These are phyloP conservation scores for Hydrophis major DNA, from an alignment of 2,797 vertebrate species.

Conservation along the genomic window DNA sequence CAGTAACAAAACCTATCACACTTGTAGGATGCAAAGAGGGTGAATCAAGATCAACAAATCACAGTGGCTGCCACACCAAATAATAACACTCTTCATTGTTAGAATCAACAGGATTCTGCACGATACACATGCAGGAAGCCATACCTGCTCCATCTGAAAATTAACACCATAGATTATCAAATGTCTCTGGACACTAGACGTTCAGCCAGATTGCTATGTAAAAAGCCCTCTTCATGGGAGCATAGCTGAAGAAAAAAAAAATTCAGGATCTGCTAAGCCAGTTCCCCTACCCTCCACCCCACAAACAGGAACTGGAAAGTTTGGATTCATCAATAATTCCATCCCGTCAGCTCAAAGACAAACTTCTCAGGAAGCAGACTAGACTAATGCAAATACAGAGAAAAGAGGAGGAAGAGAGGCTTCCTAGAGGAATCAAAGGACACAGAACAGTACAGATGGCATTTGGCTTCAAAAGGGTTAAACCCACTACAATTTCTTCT, in stretches of 20 bases:
- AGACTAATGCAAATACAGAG: background rate
- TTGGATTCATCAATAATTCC: background rate
- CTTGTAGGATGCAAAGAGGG: background rate
- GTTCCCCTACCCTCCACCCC: no score
- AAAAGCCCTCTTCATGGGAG: background rate
- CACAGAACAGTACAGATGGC: background rate
- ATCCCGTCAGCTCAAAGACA: background rate
- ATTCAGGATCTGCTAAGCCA: background rate
- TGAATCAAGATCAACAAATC: background rate
- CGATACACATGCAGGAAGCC: background rate
- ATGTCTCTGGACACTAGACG: background rate
- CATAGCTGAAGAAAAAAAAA: background rate
- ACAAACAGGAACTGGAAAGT: background rate
- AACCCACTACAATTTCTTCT: background rate
- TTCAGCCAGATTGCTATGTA: background rate
- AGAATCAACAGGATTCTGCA: background rate
- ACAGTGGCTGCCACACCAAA: background rate
- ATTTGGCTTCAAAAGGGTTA: background rate
- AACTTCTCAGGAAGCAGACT: background rate
- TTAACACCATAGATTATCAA: background rate
- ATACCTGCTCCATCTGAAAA: background rate
- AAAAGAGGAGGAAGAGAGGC: background rate
- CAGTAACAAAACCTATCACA: background rate
- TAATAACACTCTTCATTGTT: background rate
- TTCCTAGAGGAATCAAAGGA: background rate